Percentiles rank a stretch among this genome's conserved stretches.
phyloP scores from a whole-genome alignment of 2,797 vertebrate species.

The Onychomys torridus region DNA sequence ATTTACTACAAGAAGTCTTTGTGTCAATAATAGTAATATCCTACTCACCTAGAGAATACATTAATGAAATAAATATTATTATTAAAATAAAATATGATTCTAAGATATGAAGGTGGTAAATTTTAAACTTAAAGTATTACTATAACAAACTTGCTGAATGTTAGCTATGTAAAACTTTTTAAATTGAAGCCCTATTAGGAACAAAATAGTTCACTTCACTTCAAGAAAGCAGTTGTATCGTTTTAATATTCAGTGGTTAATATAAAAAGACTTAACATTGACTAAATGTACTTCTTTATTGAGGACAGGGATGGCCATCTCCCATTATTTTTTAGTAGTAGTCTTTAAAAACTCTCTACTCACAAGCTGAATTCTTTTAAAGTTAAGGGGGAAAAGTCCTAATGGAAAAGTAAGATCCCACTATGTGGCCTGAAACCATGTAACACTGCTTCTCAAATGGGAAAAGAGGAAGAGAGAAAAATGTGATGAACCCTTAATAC shows the following conservation, averaged over 20 bases:
- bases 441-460: constrained; percentile 53
- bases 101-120: neutral
- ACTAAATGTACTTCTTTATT: neutral
- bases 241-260: constrained; percentile 38
- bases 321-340: constrained; percentile 46
- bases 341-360: constrained; percentile 56
- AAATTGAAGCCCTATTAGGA: neutral
- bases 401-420: constrained; percentile 67
- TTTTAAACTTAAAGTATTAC: neutral
- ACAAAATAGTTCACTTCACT: neutral
- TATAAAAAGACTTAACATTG: neutral
- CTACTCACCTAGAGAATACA: neutral
- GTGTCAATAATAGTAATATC: neutral
- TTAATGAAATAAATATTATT: neutral
- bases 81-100: neutral
- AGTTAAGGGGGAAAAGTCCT: constrained; percentile 21
- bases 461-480: constrained; percentile 59
- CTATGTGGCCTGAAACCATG: constrained; percentile 52
- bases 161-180: neutral
- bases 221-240: neutral
- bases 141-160: neutral
- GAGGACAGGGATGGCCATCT: neutral
- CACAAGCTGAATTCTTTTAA: constrained; percentile 49
- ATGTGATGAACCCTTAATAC: constrained; percentile 74
- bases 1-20: neutral